Base-by-base conservation (phyloP, 2,888 invertebrate genomes). In the Heliconius charithonia region DNA sequence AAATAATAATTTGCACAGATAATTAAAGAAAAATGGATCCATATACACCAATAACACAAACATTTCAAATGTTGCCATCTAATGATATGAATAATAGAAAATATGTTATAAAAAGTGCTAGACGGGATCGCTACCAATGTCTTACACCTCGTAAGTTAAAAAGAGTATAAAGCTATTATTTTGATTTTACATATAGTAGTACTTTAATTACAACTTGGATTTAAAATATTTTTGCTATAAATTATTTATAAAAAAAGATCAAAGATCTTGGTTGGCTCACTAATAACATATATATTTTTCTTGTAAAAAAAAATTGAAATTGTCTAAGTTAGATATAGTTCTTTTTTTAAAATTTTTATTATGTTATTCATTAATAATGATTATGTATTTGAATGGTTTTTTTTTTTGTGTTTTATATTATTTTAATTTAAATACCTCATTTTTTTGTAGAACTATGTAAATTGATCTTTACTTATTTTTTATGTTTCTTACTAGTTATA, bases 51-150 rank as follows among this genome's bases (percentile, higher is more conserved):
- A 63, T 29, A 37, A 91, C 91, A 2, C 93, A 92, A 82, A 90
- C 91, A 1, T 92, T 90, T 79, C 90, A 88, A 88, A 92, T 90
- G 85, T 79, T 91, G 67, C 89, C 90, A 12, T 79, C 86, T 0
- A 63, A 78, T 32, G 79, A 78, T 56, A 41, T 78, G 65, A 70
- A 66, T 70, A 65, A 74, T n/a, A 56, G 62, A 16, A 70, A 13
- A 69, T 63, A 73, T 74, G 56, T 29, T 62, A 37, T 90, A 9
- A 89, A 86, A 83, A 87, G 85, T 76, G 86, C 91, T 77, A 90
- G 83, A 77, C 87, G 87, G 80, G 91, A 92, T 79, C 81, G 83
- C 32, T 94, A 93, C 85, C 85, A 82, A 71, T 90, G 84, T n/a
- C 86, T 94, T 12, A 82, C 83, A 32, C 92, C 82, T 66, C 77